phyloP scores from a whole-genome alignment of 2,888 invertebrate genomes.

The Bedellia somnulentella region DNA sequence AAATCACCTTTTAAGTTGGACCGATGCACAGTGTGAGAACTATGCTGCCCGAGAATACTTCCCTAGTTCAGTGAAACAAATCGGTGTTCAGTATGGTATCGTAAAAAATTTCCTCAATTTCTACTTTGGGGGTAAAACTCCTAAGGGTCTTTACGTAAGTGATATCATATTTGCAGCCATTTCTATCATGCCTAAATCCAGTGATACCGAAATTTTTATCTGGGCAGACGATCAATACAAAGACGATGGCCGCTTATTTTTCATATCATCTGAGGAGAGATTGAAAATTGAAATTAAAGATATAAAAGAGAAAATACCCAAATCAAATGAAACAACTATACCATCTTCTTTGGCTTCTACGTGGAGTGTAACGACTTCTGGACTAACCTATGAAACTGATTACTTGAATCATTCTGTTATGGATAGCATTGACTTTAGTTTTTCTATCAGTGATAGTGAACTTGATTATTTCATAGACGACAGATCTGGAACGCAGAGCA shows the following conservation, averaged over 20 bases:
- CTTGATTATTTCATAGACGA: too few relatives aligned
- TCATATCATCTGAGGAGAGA: slow-evolving; percentile 13
- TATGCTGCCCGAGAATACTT: slow-evolving; percentile 7
- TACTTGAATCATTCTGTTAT: too few relatives aligned
- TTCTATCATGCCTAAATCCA: slow-evolving; percentile 12
- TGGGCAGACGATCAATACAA: slow-evolving; percentile 9
- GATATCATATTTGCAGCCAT: slow-evolving; percentile 12
- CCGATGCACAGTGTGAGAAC: too few relatives aligned
- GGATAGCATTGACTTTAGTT: too few relatives aligned
- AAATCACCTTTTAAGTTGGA: too few relatives aligned
- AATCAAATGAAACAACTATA: too few relatives aligned
- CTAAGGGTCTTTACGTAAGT: slow-evolving; percentile 10
- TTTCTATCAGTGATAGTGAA: too few relatives aligned
- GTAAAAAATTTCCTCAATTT: slow-evolving; percentile 12
- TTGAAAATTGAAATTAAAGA: slow-evolving; percentile 4
- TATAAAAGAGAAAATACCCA: background rate
- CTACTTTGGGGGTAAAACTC: slow-evolving; percentile 12
- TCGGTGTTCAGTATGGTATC: slow-evolving; percentile 10
- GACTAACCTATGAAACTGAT: too few relatives aligned
- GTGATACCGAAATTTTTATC: slow-evolving; percentile 10
- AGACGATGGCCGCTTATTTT: slow-evolving; percentile 13
- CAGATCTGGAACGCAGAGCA: too few relatives aligned
- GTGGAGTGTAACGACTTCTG: too few relatives aligned
- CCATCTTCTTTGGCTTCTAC: too few relatives aligned
- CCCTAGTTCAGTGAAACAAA: slow-evolving; percentile 8